Evolutionary conservation across 2,888 invertebrate genomes (phyloP).

Genomic region (Opisthograptis luteolata): DNA sequence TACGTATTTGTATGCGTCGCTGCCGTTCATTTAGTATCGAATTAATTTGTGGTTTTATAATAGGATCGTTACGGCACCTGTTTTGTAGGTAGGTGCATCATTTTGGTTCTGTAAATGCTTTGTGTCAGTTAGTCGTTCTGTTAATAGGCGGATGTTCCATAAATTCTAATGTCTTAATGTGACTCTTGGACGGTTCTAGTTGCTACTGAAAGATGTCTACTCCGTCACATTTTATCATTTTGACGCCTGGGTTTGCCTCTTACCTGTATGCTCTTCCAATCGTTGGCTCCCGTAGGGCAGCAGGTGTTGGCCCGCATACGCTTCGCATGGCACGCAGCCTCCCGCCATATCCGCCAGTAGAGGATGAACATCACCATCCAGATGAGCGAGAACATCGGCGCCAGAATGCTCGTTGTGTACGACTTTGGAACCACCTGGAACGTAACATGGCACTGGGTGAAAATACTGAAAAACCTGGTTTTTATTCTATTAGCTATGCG

Average conservation of each 20-base stretch:
- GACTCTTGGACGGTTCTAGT: neutral
- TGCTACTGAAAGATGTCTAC: neutral
- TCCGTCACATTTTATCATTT: neutral
- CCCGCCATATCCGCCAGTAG: constrained; percentile 91
- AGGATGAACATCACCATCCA: constrained; percentile 90
- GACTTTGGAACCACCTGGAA: constrained; percentile 78
- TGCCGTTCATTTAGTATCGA: neutral
- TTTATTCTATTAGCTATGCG: too few relatives aligned
- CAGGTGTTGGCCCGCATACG: constrained; percentile 86
- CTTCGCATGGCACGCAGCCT: constrained; percentile 89
- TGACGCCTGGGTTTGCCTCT: neutral
- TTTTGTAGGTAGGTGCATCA: constrained; percentile 7
- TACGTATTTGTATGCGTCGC: neutral
- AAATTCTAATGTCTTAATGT: neutral
- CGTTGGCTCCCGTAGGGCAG: constrained; percentile 83
- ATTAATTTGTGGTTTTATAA: constrained; percentile 1
- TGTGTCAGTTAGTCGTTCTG: constrained; percentile 12
- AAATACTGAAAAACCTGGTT: neutral
- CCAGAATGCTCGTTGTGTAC: constrained; percentile 83
- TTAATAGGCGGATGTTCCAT: neutral
- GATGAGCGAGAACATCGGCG: constrained; percentile 88
- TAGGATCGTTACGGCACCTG: constrained; percentile 10
- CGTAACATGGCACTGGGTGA: neutral
- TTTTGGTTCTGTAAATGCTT: constrained; percentile 10
- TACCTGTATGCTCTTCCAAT: constrained; percentile 92